Percentiles rank a stretch among this genome's conserved stretches.
These are phyloP conservation scores for Drosophila lutescens DNA, from an alignment of 2,888 invertebrate genomes.

Conservation along the genomic window DNA sequence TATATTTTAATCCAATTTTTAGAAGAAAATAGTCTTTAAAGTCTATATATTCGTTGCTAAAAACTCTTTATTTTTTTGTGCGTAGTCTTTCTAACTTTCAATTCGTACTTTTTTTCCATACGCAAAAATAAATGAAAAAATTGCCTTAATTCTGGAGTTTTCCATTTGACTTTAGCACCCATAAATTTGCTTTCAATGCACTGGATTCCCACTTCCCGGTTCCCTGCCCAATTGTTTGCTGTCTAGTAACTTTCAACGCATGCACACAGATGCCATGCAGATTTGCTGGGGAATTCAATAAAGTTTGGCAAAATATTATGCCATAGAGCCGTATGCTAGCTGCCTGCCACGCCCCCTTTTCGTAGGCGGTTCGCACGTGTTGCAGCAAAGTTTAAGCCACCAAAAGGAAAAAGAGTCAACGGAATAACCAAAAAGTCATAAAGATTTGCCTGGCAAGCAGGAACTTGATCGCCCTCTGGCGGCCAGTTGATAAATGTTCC, in stretches of 20 bases:
- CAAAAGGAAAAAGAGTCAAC: conserved; percentile 19
- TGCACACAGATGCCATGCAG: conserved; percentile 63
- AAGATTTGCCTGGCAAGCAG: conserved; percentile 63
- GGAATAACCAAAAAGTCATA: conserved; percentile 68
- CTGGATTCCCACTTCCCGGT: conserved; percentile 1
- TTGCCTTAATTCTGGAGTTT: conserved; percentile 70
- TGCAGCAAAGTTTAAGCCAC: conserved; percentile 63
- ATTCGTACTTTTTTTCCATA: background rate
- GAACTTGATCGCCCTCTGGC: conserved; percentile 59
- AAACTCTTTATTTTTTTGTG: background rate
- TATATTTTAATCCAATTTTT: background rate
- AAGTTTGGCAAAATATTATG: conserved; percentile 80
- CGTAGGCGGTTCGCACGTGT: conserved; percentile 56
- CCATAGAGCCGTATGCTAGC: conserved; percentile 49
- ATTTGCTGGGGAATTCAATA: conserved; percentile 76
- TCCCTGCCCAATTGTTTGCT: conserved; percentile 60
- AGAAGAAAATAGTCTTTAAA: background rate
- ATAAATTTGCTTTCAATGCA: conserved; percentile 76
- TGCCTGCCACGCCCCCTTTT: conserved; percentile 51
- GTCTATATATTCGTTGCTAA: background rate
- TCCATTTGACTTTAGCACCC: conserved; percentile 71
- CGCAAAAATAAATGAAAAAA: conserved; percentile 22
- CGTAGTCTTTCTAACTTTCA: background rate
- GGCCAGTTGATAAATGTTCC: conserved; percentile 67
- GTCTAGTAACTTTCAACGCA: conserved; percentile 65